Percentiles rank a stretch among this genome's conserved stretches.
phyloP scores from a whole-genome alignment of 2,113 vertebrate species.

The Pseudolaguvia tuberculata region DNA sequence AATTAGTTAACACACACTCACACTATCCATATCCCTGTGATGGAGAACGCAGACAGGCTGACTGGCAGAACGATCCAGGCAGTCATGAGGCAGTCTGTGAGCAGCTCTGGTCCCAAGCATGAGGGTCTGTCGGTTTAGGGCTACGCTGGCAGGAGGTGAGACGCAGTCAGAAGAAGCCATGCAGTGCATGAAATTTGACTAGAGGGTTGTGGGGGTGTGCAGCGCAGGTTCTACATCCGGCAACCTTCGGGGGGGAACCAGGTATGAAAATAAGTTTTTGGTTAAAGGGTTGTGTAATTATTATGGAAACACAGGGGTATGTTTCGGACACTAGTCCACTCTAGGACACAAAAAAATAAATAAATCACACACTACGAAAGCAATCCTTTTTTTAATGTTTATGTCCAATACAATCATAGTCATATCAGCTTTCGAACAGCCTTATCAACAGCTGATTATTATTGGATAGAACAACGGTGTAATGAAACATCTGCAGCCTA shows the following conservation, averaged over 20 bases:
- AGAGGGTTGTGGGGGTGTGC: background rate
- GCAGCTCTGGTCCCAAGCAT: slow-evolving; percentile 70
- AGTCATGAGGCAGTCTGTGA: slow-evolving; percentile 83
- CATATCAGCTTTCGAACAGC: background rate
- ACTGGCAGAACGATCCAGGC: slow-evolving; percentile 91
- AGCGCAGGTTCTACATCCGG: slow-evolving; percentile 52
- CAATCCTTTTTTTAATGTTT: background rate
- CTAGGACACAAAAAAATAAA: background rate
- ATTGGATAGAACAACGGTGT: background rate
- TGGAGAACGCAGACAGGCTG: slow-evolving; percentile 88
- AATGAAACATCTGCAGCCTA: slow-evolving; percentile 5
- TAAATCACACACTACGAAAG: background rate
- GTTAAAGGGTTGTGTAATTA: background rate
- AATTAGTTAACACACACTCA: slow-evolving; percentile 61
- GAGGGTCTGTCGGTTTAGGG: slow-evolving; percentile 58
- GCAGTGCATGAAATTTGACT: slow-evolving; percentile 28
- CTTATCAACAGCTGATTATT: background rate
- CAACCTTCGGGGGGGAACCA: slow-evolving; percentile 52
- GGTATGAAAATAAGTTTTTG: background rate
- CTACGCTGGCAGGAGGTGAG: slow-evolving; percentile 12
- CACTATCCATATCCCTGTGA: slow-evolving; percentile 95
- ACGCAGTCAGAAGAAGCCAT: slow-evolving; percentile 42
- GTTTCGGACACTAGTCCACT: background rate
- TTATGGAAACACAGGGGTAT: background rate
- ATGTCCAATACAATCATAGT: background rate